Base-by-base conservation (phyloP, 2,113 vertebrate species). In the Elephantulus edwardii region DNA sequence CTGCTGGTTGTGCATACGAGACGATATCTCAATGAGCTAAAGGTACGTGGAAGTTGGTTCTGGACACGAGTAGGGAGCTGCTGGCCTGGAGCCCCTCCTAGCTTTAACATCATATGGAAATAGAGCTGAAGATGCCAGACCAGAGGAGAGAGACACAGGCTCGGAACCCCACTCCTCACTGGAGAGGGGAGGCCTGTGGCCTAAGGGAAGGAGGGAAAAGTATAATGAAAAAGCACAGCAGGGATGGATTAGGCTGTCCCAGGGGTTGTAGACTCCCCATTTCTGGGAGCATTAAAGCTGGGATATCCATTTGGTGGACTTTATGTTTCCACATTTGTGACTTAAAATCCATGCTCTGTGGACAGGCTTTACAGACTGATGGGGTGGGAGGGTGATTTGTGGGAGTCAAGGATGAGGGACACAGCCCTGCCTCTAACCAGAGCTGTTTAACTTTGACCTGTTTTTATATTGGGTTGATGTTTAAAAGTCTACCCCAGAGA, bases 1-100 rank as follows among this genome's bases (percentile, higher is more conserved):
- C 98, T 99, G 86, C 96, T 99, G 94, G 98, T 99, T 86, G 98
- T 98, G 88, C 99, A 99, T 95, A 98, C 99, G 5, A 98, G 98
- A 90, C 97, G 98, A 68, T 99, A 99, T 95, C 98, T 99, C 94
- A 99, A 97, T 86, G 98, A 97, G 97, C 97, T 99, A 48, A 99
- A 99, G 99, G 99, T 99, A 93, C 50, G 2, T 30, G 48, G 17
- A 19, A 1, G 14, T 1, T 1, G 35, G 58, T 12, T 5, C 24
- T 19, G 71, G n/a, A n/a, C n/a, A n/a, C n/a, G n/a, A n/a, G 22
- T 24, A 3, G 19, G 81, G 54, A 11, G 40, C 33, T 74, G 42
- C 16, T 8, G 1, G 33, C 50, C 3, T 0, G 52, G 38, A 19
- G n/a, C 64, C 17, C n/a, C 16, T 66, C 64, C 20, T 68, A 1